A percentile compares a stretch with the other conserved stretches of the same genome.
phyloP scores from a whole-genome alignment of 2,888 invertebrate genomes.

The Polyommatus icarus region DNA sequence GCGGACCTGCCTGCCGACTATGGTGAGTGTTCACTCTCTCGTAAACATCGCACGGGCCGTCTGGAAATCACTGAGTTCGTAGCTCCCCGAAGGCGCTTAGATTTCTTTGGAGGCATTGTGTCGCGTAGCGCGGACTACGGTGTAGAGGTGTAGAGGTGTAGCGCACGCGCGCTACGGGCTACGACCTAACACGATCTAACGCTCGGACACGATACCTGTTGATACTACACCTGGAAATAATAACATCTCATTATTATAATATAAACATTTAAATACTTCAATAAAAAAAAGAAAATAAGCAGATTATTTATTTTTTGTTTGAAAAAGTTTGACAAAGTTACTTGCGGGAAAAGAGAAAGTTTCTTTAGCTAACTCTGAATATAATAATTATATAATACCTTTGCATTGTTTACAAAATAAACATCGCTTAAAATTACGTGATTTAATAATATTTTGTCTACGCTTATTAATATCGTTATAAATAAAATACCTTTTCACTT shows the following conservation, averaged over 20 bases:
- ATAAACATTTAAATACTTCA: background rate
- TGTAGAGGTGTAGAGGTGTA: constrained; percentile 39
- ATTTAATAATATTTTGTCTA: too few species aligned
- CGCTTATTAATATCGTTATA: too few species aligned
- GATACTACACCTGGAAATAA: constrained; percentile 37
- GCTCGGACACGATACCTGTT: constrained; percentile 49
- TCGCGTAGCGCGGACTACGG: constrained; percentile 32
- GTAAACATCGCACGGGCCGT: background rate
- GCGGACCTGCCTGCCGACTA: constrained; percentile 84
- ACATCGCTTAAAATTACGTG: too few species aligned
- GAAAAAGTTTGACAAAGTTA: background rate
- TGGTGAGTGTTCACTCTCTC: constrained; percentile 73
- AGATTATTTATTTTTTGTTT: background rate
- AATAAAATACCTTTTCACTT: too few species aligned
- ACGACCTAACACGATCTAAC: constrained; percentile 48
- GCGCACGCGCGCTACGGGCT: constrained; percentile 69
- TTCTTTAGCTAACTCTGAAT: background rate
- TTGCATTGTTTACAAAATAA: background rate
- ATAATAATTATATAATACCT: background rate
- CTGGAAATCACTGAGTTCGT: background rate
- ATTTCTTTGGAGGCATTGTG: constrained; percentile 29
- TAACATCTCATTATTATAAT: background rate
- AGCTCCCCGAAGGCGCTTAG: background rate
- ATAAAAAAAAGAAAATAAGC: background rate
- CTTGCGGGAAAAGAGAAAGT: background rate